These are phyloP conservation scores for Aphidius gifuensis DNA, from an alignment of 1,140 invertebrate genomes.

Conservation along the genomic window DNA sequence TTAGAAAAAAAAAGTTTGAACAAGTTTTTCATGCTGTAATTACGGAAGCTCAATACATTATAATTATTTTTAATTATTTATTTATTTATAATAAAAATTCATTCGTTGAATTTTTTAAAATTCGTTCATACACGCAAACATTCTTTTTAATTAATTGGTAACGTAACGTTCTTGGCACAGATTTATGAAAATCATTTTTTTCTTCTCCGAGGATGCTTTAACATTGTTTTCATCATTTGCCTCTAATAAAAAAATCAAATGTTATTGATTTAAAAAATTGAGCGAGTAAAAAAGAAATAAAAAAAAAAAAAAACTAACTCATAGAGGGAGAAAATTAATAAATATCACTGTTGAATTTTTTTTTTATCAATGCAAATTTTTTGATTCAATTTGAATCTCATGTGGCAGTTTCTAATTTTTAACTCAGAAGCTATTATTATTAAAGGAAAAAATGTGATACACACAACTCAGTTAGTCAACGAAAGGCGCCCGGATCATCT, in stretches of 20 bases:
- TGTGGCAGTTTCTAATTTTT: conserved; percentile 13
- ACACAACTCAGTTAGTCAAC: no score
- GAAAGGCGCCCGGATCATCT: no score
- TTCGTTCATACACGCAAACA: conserved; percentile 18
- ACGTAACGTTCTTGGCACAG: conserved; percentile 47
- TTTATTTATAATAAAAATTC: neutral
- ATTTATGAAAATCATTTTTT: conserved; percentile 22
- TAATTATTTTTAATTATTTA: neutral
- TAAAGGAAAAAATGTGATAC: no score
- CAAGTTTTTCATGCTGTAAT: no score
- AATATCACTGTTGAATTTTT: conserved; percentile 18
- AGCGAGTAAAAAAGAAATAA: neutral
- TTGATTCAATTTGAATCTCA: conserved; percentile 24
- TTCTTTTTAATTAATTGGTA: conserved; percentile 24
- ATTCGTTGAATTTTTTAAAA: neutral
- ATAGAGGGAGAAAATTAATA: conserved; percentile 1
- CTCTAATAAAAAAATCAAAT: neutral
- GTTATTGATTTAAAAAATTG: neutral
- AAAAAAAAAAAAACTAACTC: neutral
- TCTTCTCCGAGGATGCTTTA: neutral
- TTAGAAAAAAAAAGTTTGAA: neutral
- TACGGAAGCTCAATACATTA: neutral
- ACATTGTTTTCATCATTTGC: conserved; percentile 4
- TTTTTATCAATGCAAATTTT: conserved; percentile 2
- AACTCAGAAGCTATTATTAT: no score